Conservation (phyloP, 2,797 vertebrate species). For the Apodemus agrarius region DNA sequence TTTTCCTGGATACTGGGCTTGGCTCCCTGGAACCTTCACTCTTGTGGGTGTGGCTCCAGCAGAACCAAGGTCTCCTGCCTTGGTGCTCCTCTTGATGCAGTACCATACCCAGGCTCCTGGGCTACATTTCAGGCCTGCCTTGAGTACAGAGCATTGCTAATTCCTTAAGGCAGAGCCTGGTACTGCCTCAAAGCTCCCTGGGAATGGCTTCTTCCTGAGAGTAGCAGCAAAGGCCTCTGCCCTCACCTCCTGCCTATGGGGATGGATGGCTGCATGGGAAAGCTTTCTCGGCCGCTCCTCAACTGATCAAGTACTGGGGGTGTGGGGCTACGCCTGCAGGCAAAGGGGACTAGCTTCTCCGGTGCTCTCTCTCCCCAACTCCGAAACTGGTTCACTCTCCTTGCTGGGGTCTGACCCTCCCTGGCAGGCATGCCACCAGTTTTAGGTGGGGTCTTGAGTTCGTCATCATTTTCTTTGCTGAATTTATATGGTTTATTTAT, state of each 20-base stretch:
- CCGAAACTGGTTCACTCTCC: background rate
- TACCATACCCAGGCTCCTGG: background rate
- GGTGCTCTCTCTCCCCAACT: background rate
- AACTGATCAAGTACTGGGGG: background rate
- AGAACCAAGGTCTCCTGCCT: background rate
- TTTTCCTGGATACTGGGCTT: background rate
- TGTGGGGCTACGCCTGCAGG: background rate
- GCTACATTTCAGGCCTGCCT: background rate
- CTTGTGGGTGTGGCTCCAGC: background rate
- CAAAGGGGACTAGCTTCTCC: background rate
- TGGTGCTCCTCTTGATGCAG: background rate
- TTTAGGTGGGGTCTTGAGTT: constrained; percentile 4
- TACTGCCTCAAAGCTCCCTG: background rate
- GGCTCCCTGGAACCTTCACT: background rate
- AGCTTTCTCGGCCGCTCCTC: background rate
- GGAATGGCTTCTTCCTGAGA: background rate
- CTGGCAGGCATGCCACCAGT: background rate
- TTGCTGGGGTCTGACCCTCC: background rate
- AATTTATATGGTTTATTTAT: constrained; percentile 77
- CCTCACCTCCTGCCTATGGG: background rate
- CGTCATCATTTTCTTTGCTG: background rate
- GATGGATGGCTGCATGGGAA: background rate
- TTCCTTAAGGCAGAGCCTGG: background rate
- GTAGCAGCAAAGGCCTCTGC: background rate
- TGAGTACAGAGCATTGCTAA: background rate